Base-by-base conservation (phyloP, 2,797 vertebrate species). In the Lutra lutra region DNA sequence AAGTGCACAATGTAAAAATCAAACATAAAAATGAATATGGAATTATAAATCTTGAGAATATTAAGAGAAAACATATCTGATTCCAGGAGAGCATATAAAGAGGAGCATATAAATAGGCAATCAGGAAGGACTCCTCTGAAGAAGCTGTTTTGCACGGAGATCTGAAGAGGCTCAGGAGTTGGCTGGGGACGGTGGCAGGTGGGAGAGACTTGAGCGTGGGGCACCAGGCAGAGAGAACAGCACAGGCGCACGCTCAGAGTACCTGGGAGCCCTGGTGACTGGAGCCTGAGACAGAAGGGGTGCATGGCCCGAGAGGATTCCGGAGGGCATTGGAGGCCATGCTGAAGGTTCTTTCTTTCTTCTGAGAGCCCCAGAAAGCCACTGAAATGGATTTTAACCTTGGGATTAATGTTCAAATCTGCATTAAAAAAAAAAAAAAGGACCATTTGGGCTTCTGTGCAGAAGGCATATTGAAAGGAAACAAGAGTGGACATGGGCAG, bases 381-480 rank as follows among this genome's bases (percentile, higher is more conserved):
- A 43, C 58, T 32, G 43, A 29, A 23, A 90, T n/a, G 12, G 35
- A 62, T 86, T 85, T 95, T 86, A 77, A 64, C 90, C 80, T 48
- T 51, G 21, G 80, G 60, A 84, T 64, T 89, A 72, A 83, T 85
- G 46, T 90, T 97, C 80, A 78, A n/a, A 54, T 88, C 51, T 88
- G 51, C 66, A 38, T 95, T 94, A 82, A 38, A 38, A 38, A 38
- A 38, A 38, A 38, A 38, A 80, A 68, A 75, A 56, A 87, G 79
- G 72, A 86, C 86, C 66, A n/a, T 32, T 66, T 18, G 12, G 64
- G 25, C 48, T 87, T 95, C 38, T 4, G 27, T 25, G 58, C 46
- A 43, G n/a, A 54, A 84, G 73, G 85, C 32, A 54, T 80, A 58
- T 11, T 27, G 6, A 51, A 80, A 21, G n/a, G 43, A 20, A 89